Base-by-base conservation (phyloP, 2,888 invertebrate genomes). In the Uropetala carovei region DNA sequence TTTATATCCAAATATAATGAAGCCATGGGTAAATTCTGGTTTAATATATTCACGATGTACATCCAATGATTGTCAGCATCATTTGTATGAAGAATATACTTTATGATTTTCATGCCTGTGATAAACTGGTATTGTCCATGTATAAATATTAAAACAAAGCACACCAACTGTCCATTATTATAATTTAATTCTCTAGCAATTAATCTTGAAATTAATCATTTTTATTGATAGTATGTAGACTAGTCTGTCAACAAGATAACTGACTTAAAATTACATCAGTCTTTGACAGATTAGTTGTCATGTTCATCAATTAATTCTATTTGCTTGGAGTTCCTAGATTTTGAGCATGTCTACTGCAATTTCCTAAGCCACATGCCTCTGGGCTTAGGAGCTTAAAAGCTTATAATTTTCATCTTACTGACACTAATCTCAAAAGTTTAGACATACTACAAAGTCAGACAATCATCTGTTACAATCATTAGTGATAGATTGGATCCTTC, bases 101-200 rank as follows among this genome's bases (percentile, higher is more conserved):
- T 89, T 89, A 89, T 89, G 56, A 89, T 64, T 89, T 89, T 64
- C 89, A 89, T 89, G 89, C 64, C 89, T 89, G 89, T 89, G 89
- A 89, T 89, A 89, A 89, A 89, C 43, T 89, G 89, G 89, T 89
- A 89, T 64, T 89, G 89, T 89, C 89, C 64, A 89, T 64, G 89
- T 89, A 64, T 60, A 86, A 89, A n/a, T 89, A 89, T 89, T 68
- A 68, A 89, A 89, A 89, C 60, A 64, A 68, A 56, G 18, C 9
- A 83, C 83, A 83, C 56, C 18, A 10, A 83, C 57, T 43, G 43
- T 43, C n/a, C 57, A 30, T 56, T 83, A 14, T 11, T 83, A 43
- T 83, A 83, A 10, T 16, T 83, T 83, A n/a, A 56, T 83, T 83
- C 83, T 56, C 8, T 9, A 56, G 8, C 83, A 83, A 56, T 57